A percentile compares a stretch with the other conserved stretches of the same genome.
phyloP scores from a whole-genome alignment of 2,797 vertebrate species.

The Acomys russatus region DNA sequence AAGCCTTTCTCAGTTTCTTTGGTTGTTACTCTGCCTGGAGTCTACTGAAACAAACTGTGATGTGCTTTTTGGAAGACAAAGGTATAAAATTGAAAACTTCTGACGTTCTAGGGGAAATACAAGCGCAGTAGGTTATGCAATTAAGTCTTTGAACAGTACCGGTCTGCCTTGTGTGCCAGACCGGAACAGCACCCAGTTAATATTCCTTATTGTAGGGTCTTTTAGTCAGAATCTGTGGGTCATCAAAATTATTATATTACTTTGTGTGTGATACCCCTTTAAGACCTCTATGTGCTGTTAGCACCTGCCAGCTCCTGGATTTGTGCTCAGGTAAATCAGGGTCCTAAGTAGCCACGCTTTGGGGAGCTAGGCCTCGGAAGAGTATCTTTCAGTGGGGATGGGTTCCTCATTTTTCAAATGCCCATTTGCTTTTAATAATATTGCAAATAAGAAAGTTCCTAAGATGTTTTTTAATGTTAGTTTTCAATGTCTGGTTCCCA shows the following conservation, averaged over 20 bases:
- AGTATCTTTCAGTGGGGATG: accelerated
- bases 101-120: accelerated
- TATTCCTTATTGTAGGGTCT: accelerated
- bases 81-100: background rate
- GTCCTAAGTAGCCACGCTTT: accelerated
- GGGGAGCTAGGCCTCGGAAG: background rate
- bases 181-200: accelerated
- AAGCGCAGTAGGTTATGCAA: background rate
- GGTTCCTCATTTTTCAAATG: background rate
- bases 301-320: accelerated
- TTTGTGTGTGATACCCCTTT: background rate
- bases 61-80: background rate
- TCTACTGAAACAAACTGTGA: accelerated
- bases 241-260: background rate
- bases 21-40: accelerated
- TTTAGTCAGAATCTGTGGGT: background rate
- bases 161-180: constrained; percentile 55
- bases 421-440: accelerated
- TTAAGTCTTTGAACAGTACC: constrained; percentile 64
- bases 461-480: background rate
- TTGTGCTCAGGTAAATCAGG: accelerated
- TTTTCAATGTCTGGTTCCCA: too few species aligned
- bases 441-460: too few species aligned
- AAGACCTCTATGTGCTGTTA: background rate
- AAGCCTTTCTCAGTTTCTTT: accelerated